These are phyloP conservation scores for Carcinoscorpius rotundicauda DNA, from an alignment of 1,140 invertebrate species.

Conservation along the genomic window DNA sequence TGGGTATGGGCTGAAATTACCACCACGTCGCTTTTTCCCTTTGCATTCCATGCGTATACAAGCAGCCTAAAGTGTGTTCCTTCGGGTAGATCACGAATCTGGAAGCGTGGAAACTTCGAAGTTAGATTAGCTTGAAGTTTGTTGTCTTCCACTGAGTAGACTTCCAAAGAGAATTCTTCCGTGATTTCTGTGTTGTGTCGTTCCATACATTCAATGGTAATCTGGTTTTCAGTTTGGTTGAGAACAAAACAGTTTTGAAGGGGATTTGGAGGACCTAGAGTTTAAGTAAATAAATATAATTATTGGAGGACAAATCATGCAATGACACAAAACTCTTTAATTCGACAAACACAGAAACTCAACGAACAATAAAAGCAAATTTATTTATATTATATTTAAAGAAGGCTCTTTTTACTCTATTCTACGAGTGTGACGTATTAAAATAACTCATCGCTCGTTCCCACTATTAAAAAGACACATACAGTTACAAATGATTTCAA, in stretches of 20 bases:
- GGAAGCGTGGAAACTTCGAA: constrained; percentile 43
- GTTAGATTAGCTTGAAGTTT: constrained; percentile 42
- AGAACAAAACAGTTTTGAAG: constrained; percentile 74
- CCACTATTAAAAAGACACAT: too few relatives aligned
- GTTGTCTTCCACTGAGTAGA: constrained; percentile 43
- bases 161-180: constrained; percentile 67
- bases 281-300: too few relatives aligned
- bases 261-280: constrained; percentile 43
- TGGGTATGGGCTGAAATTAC: constrained; percentile 18
- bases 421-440: too few relatives aligned
- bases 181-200: constrained; percentile 72
- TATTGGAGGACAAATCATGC: too few relatives aligned
- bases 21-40: constrained; percentile 48
- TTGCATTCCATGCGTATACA: constrained; percentile 55
- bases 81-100: constrained; percentile 41
- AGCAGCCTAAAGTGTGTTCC: constrained; percentile 32
- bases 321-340: too few relatives aligned
- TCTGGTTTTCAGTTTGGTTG: constrained; percentile 68
- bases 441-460: too few relatives aligned
- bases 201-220: constrained; percentile 61
- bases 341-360: too few relatives aligned
- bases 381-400: too few relatives aligned
- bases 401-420: too few relatives aligned
- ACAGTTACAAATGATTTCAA: too few relatives aligned
- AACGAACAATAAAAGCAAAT: too few relatives aligned